Conservation (phyloP, 2,797 vertebrate species). For the Cyprinodon diabolis region DNA sequence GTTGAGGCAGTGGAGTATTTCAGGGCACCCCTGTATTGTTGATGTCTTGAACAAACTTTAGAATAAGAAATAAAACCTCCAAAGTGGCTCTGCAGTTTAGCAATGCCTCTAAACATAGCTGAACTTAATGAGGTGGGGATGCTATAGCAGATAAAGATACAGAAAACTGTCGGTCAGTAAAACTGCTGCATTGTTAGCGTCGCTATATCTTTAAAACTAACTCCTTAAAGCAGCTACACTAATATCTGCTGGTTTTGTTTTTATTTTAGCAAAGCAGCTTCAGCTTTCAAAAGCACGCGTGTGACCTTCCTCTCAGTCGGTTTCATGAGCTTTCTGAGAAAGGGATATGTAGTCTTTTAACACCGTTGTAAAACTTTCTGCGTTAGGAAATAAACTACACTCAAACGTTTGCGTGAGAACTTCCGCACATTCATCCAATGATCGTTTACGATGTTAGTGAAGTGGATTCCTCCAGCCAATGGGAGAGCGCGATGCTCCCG, state of each 20-base stretch:
- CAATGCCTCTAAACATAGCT: conserved; percentile 70
- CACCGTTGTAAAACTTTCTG: rapidly evolving
- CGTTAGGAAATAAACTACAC: conserved; percentile 67
- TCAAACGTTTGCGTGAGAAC: conserved; percentile 35
- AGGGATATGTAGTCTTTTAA: conserved; percentile 72
- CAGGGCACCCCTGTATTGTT: conserved; percentile 15
- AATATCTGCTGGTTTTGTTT: neutral
- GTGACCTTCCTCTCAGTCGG: conserved; percentile 71
- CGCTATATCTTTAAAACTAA: neutral
- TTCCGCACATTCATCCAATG: conserved; percentile 71
- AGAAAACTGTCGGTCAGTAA: neutral
- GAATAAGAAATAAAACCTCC: conserved; percentile 34
- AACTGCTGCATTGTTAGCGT: neutral
- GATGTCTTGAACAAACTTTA: conserved; percentile 37
- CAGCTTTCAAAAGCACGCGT: conserved; percentile 58
- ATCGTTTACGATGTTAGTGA: conserved; percentile 34
- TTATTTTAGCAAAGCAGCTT: conserved; percentile 8
- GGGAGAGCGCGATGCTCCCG: conserved; percentile 53
- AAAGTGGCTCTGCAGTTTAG: conserved; percentile 56
- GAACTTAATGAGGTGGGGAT: neutral
- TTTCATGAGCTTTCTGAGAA: neutral
- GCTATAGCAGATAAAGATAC: conserved; percentile 9
- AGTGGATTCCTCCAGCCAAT: conserved; percentile 62
- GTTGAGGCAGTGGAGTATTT: conserved; percentile 68
- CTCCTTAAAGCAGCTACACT: neutral